A percentile compares a stretch with the other conserved stretches of the same genome.
Evolutionary conservation across 2,888 invertebrate genomes (phyloP).

Genomic region (Rhingia rostrata): DNA sequence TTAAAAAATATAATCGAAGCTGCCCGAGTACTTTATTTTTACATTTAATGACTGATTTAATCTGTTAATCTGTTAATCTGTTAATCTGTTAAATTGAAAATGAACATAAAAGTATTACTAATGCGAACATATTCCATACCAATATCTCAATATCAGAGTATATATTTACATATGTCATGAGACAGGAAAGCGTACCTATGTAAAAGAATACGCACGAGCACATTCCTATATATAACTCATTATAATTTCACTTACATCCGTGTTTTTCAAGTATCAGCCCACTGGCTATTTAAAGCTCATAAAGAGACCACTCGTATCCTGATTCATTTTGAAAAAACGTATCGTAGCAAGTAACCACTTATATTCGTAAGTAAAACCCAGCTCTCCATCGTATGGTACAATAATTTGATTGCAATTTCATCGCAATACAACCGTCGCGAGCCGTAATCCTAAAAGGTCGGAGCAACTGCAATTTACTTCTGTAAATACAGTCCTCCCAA

Average conservation of each 20-base stretch:
- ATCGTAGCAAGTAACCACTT: neutral
- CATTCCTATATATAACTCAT: neutral
- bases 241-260: neutral
- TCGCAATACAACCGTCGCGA: neutral
- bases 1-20: no score
- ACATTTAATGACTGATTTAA: no score
- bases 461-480: neutral
- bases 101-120: no score
- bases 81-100: no score
- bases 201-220: no score
- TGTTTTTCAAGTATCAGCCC: neutral
- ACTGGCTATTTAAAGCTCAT: neutral
- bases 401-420: neutral
- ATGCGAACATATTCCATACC: no score
- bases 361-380: neutral
- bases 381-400: neutral
- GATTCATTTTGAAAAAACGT: neutral
- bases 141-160: no score
- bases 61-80: no score
- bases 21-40: no score
- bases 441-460: neutral
- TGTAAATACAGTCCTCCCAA: neutral
- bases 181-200: no score
- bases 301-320: neutral
- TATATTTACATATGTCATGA: no score